Evolutionary conservation across 2,113 vertebrate genomes (phyloP).

Genomic region (Natator depressus): DNA sequence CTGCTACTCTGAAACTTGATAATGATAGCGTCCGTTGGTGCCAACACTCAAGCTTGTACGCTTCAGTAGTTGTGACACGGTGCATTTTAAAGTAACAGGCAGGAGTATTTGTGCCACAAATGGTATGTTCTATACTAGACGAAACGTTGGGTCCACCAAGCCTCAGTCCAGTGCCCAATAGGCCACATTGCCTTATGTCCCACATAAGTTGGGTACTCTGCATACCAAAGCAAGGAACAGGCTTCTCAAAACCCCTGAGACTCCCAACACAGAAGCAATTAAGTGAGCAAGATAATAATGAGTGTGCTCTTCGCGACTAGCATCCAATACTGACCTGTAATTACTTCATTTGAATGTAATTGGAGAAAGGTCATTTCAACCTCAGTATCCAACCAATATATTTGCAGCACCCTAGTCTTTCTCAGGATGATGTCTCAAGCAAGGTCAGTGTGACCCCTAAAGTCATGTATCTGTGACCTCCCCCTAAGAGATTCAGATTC

Average conservation of each 20-base stretch:
- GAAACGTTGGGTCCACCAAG: no score
- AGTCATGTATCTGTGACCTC: neutral
- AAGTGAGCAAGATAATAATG: neutral
- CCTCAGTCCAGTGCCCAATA: no score
- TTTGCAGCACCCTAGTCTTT: neutral
- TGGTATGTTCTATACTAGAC: no score
- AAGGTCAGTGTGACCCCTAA: neutral
- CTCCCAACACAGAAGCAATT: neutral
- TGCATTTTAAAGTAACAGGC: no score
- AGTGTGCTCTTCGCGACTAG: neutral
- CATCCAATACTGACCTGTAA: neutral
- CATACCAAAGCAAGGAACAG: neutral
- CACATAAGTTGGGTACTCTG: no score
- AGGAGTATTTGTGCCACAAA: no score
- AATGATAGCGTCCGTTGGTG: no score
- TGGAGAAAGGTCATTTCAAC: neutral
- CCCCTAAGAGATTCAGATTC: neutral
- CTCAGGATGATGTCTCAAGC: neutral
- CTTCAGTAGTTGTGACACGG: no score
- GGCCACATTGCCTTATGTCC: no score
- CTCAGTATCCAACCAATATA: neutral
- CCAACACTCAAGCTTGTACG: no score
- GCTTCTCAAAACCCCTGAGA: neutral
- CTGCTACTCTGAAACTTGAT: no score
- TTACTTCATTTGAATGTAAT: neutral